A percentile compares a stretch with the other conserved stretches of the same genome.
These are phyloP conservation scores for Caenorhabditis sp. DNA, from an alignment of 2,888 invertebrate species.

Conservation along the genomic window DNA sequence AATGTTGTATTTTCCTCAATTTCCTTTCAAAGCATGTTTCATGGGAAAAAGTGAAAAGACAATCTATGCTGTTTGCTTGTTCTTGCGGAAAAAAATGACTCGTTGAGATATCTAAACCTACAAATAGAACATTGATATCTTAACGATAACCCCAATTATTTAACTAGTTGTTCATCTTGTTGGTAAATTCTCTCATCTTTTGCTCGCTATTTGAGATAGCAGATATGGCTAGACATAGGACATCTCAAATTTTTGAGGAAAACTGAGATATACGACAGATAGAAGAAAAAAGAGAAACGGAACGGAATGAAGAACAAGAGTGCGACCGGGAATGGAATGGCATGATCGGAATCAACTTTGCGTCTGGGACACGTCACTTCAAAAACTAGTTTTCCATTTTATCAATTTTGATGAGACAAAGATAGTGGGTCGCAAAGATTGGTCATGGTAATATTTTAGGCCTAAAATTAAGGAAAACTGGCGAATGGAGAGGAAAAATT, in stretches of 20 bases:
- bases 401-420: conserved; percentile 38
- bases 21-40: background rate
- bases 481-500: background rate
- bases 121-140: conserved; percentile 47
- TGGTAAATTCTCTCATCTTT: conserved; percentile 60
- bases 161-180: conserved; percentile 34
- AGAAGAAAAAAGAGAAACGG: conserved; percentile 4
- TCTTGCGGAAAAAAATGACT: background rate
- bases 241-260: conserved; percentile 26
- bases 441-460: conserved; percentile 36
- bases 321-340: conserved; percentile 36
- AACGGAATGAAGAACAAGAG: conserved; percentile 13
- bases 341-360: conserved; percentile 49
- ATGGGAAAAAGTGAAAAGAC: no score
- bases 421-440: conserved; percentile 31
- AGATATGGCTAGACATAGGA: conserved; percentile 25
- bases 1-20: background rate
- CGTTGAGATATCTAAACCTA: conserved; percentile 6
- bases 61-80: no score
- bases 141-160: conserved; percentile 47
- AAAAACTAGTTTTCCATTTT: conserved; percentile 42
- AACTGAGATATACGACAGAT: conserved; percentile 1
- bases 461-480: conserved; percentile 9
- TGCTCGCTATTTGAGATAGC: conserved; percentile 43
- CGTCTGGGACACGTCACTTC: conserved; percentile 33